These are phyloP conservation scores for Paraescarpia echinospica DNA, from an alignment of 1,140 invertebrate species.

Conservation along the genomic window DNA sequence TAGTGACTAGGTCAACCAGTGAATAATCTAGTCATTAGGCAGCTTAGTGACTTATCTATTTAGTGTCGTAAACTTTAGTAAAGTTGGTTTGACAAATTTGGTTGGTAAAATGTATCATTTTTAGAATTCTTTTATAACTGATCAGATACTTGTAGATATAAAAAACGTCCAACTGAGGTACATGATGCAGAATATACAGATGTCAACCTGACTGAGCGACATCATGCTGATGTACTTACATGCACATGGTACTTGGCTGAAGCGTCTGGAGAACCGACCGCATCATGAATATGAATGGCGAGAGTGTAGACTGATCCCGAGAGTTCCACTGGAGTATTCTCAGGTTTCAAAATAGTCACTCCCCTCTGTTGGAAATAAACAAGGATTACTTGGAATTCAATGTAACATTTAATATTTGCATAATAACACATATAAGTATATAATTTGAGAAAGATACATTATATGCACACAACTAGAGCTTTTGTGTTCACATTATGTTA, in stretches of 20 bases:
- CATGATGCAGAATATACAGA: not conserved
- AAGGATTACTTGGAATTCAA: constrained; percentile 43
- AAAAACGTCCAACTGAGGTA: not conserved
- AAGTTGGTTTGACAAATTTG: too few relatives aligned
- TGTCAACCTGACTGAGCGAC: not conserved
- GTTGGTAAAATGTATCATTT: too few relatives aligned
- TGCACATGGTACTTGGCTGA: not conserved
- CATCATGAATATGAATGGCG: not conserved
- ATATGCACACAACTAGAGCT: not conserved
- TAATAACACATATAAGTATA: not conserved
- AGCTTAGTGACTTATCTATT: too few relatives aligned
- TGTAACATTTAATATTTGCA: constrained; percentile 2
- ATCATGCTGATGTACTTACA: not conserved
- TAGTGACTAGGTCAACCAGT: too few relatives aligned
- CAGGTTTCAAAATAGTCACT: constrained; percentile 30
- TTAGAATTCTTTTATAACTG: too few relatives aligned
- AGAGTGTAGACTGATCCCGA: not conserved
- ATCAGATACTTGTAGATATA: not conserved
- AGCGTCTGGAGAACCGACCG: not conserved
- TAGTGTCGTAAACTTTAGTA: too few relatives aligned
- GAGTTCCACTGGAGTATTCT: not conserved
- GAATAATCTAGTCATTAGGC: too few relatives aligned
- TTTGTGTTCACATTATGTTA: not conserved
- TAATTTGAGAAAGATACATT: not conserved
- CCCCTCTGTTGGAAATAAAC: constrained; percentile 29